Percentiles rank a stretch among this genome's conserved stretches.
phyloP scores from a whole-genome alignment of 2,888 invertebrate species.

The Tipula unca region DNA sequence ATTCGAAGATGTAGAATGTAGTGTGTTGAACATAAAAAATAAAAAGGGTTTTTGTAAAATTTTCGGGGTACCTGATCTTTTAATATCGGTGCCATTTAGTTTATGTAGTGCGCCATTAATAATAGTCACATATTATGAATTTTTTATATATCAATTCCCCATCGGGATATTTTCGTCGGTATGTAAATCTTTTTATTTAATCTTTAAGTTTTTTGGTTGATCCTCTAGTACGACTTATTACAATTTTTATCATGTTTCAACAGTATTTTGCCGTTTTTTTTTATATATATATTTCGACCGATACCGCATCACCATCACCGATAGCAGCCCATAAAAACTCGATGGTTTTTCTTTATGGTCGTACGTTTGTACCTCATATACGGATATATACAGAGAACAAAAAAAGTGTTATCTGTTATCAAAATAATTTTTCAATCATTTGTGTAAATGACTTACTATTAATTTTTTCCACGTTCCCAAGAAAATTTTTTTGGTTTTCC shows the following conservation, averaged over 20 bases:
- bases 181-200: not conserved
- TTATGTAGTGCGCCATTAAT: not conserved
- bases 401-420: not conserved
- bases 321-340: not conserved
- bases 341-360: not conserved
- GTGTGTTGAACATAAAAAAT: not conserved
- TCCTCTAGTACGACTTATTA: not conserved
- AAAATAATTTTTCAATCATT: not conserved
- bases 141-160: not conserved
- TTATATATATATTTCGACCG: not conserved
- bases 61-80: not conserved
- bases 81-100: not conserved
- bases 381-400: not conserved
- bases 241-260: not conserved
- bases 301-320: not conserved
- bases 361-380: not conserved
- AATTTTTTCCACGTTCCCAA: not conserved
- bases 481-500: not conserved
- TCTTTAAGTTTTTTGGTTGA: not conserved
- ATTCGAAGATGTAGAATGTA: not conserved
- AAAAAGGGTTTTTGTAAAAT: not conserved
- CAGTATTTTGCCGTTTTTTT: not conserved
- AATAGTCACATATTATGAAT: not conserved
- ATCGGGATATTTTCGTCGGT: not conserved
- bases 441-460: not conserved